phyloP scores from a whole-genome alignment of 1,140 invertebrate species.

The Caerostris darwini region DNA sequence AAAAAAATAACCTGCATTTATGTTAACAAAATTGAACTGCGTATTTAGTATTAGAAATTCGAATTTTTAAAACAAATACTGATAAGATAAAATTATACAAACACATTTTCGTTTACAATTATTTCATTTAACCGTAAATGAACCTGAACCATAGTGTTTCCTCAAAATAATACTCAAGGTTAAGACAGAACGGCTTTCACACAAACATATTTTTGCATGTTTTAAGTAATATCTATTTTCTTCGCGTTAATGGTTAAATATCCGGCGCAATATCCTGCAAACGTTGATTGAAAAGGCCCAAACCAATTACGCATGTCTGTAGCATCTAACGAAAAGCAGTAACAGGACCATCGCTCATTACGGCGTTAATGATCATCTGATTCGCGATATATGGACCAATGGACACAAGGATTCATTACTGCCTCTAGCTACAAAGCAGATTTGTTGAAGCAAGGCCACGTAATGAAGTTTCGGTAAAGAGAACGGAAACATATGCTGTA shows the following conservation, averaged over 20 bases:
- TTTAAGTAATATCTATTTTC: background rate
- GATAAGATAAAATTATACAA: too few relatives aligned
- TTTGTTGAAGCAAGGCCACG: constrained; percentile 19
- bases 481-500: constrained; percentile 1
- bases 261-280: constrained; percentile 29
- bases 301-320: constrained; percentile 41
- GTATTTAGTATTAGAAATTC: too few relatives aligned
- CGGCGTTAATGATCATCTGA: constrained; percentile 44
- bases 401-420: constrained; percentile 49
- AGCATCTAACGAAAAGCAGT: constrained; percentile 36
- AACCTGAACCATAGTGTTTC: too few relatives aligned
- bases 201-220: background rate
- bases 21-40: too few relatives aligned
- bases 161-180: too few relatives aligned
- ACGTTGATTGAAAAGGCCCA: constrained; percentile 33
- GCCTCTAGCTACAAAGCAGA: constrained; percentile 34
- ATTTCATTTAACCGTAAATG: too few relatives aligned
- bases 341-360: constrained; percentile 25
- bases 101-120: too few relatives aligned
- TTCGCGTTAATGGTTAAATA: constrained; percentile 24
- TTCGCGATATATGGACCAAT: constrained; percentile 39
- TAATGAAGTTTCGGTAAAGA: constrained; percentile 38
- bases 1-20: too few relatives aligned
- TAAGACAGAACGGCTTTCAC: background rate
- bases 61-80: too few relatives aligned